A percentile compares a stretch with the other conserved stretches of the same genome.
These are phyloP conservation scores for Galerucella calmariensis DNA, from an alignment of 2,888 invertebrate species.

Conservation along the genomic window DNA sequence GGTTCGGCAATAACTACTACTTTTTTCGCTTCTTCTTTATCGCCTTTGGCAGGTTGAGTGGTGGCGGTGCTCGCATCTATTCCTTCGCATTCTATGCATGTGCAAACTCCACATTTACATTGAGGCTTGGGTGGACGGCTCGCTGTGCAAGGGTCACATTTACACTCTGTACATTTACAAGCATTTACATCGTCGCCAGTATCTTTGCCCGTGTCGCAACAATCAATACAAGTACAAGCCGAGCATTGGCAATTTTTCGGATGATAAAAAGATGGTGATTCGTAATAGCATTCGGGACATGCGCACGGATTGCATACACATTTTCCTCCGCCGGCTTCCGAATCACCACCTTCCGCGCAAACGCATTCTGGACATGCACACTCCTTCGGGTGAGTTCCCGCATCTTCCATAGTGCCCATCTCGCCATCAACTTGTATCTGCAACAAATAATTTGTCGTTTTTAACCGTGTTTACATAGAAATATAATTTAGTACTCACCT, in stretches of 20 bases:
- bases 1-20: background rate
- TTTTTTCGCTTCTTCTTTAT: constrained; percentile 11
- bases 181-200: background rate
- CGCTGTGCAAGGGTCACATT: constrained; percentile 35
- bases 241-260: constrained; percentile 27
- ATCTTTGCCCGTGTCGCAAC: background rate
- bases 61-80: too few species aligned
- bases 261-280: background rate
- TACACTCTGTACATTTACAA: constrained; percentile 30
- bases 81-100: constrained; percentile 14
- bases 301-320: constrained; percentile 31
- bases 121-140: background rate
- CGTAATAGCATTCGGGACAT: constrained; percentile 26
- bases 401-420: background rate
- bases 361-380: constrained; percentile 33
- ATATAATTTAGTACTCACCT: background rate
- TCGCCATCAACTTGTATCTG: constrained; percentile 10
- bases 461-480: too few species aligned
- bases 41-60: background rate
- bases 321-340: background rate
- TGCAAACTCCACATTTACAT: constrained; percentile 28
- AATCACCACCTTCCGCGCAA: constrained; percentile 20
- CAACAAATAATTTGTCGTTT: background rate
- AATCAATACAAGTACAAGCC: constrained; percentile 37
- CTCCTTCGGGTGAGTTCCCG: background rate